A percentile compares a stretch with the other conserved stretches of the same genome.
Evolutionary conservation across 2,113 vertebrate species (phyloP).

Genomic region (Erythrolamprus reginae): DNA sequence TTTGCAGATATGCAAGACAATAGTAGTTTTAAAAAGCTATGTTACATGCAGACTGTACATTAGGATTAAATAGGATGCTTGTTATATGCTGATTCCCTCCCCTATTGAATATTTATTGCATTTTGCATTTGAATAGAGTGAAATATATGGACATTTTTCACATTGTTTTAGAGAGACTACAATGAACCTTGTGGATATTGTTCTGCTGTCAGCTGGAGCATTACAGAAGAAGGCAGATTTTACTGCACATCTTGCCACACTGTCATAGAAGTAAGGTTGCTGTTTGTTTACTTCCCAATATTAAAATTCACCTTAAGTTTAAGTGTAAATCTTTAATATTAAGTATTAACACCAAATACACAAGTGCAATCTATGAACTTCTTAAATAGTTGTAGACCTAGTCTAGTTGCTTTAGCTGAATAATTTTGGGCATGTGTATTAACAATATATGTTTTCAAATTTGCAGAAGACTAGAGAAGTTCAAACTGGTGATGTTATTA

Average conservation of each 20-base stretch:
- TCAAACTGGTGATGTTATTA: slow-evolving; percentile 38
- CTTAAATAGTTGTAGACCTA: background rate
- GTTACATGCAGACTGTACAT: background rate
- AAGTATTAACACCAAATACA: background rate
- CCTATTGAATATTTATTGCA: background rate
- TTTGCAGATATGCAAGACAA: background rate
- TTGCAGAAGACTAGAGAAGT: slow-evolving; percentile 71
- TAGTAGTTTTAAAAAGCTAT: background rate
- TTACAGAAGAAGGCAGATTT: slow-evolving; percentile 84
- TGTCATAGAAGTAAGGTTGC: slow-evolving; percentile 82
- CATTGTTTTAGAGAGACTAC: slow-evolving; percentile 70
- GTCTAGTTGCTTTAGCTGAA: background rate
- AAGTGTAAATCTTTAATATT: background rate
- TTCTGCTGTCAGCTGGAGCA: slow-evolving; percentile 80
- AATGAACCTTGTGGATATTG: slow-evolving; percentile 80
- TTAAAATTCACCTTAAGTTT: background rate
- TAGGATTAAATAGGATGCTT: background rate
- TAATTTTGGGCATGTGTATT: background rate
- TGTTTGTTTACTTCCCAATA: background rate
- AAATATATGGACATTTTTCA: background rate
- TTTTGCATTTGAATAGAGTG: background rate
- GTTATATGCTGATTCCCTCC: background rate
- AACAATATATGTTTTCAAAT: slow-evolving; percentile 4
- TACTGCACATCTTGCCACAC: slow-evolving; percentile 90
- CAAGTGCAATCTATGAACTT: background rate